Base-by-base conservation (phyloP, 2,888 invertebrate genomes). In the Mactromeris polynyma region DNA sequence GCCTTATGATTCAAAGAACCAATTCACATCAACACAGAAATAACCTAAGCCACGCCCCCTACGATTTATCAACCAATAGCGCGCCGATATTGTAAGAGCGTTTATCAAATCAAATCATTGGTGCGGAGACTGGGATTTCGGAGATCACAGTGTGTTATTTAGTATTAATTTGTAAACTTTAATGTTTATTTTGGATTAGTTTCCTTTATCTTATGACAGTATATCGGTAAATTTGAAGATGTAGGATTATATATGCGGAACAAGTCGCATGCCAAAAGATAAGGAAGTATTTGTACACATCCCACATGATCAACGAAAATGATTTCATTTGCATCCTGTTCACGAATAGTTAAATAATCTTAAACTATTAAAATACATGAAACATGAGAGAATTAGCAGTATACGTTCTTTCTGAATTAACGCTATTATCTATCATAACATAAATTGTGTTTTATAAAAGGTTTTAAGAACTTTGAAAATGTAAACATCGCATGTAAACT, bases 1-100 rank as follows among this genome's bases (percentile, higher is more conserved):
- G 81, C 83, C 86, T 78, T 78, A 42, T 51, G 69, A 36, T 78
- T 73, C 83, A 40, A 11, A 42, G 40, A 78, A 46, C 84, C 89
- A 83, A 89, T 89, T 89, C 83, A 51, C 51, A 73, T 80, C 79
- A 81, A 33, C 73, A 26, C 86, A 46, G 83, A 77, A 81, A 46
- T 36, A 21, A 38, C 40, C 51, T 46, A 9, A 33, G 69, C 69
- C 42, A 79, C 69, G 85, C 86, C 82, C 31, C n/a, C 42, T 14
- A 38, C 40, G n/a, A 38, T 6, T n/a, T 2, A 26, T 4, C 36
- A 84, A 42, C 89, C 86, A 89, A 86, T 89, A 38, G 26, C 31
- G 64, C 9, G 26, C 51, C 11, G 42, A 83, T 9, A 33, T 26
- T 33, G 19, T 11, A 73, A 26, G 40, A 11, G 31, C 17, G 42